Percentiles rank a stretch among this genome's conserved stretches.
Evolutionary conservation across 1,140 invertebrate species (phyloP).

Genomic region (Lethocerus indicus): DNA sequence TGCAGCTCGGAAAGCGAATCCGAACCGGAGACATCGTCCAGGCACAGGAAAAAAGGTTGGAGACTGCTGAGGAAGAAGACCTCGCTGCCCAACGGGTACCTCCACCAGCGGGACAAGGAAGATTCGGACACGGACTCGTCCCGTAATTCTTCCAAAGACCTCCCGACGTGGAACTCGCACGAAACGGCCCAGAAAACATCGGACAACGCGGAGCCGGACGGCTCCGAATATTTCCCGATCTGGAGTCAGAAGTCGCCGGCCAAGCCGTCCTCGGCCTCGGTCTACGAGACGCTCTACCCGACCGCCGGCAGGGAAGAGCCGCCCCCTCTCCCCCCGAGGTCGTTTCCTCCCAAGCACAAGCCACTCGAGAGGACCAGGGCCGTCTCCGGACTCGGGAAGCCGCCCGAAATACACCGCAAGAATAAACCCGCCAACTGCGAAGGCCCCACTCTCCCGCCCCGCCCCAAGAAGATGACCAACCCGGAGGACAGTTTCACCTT

Average conservation of each 20-base stretch:
- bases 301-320: conserved; percentile 19
- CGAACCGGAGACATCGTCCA: conserved; percentile 19
- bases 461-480: conserved; percentile 20
- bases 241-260: conserved; percentile 18
- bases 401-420: conserved; percentile 18
- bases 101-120: conserved; percentile 11
- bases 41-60: conserved; percentile 17
- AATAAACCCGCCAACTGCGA: conserved; percentile 17
- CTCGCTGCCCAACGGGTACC: conserved; percentile 13
- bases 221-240: conserved; percentile 23
- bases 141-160: conserved; percentile 18
- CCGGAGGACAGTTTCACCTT: conserved; percentile 58
- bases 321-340: conserved; percentile 27
- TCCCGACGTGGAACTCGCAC: conserved; percentile 22
- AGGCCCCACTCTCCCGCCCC: conserved; percentile 18
- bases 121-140: conserved; percentile 19
- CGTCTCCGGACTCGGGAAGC: conserved; percentile 14
- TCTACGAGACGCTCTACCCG: conserved; percentile 24
- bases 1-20: conserved; percentile 21
- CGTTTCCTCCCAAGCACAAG: conserved; percentile 21
- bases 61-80: conserved; percentile 18
- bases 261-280: conserved; percentile 16
- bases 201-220: conserved; percentile 5
- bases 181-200: conserved; percentile 17
- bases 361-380: conserved; percentile 27